Base-by-base conservation (phyloP, 64 coral and sea anemone species). In the Cladopsammia gracilis region DNA sequence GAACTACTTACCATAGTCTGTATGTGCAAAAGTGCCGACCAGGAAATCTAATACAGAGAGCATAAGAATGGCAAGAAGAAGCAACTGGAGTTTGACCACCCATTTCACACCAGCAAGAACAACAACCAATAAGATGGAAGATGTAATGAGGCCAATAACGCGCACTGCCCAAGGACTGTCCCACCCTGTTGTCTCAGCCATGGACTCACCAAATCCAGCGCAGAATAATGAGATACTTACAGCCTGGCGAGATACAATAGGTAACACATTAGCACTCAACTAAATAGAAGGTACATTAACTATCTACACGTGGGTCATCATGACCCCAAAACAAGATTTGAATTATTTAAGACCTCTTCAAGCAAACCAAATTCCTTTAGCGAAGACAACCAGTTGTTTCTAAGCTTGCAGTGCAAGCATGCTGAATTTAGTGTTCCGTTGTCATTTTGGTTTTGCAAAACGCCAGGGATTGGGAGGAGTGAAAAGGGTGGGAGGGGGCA, bases 81-180 rank as follows among this genome's bases (percentile, higher is more conserved):
- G 64, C 16, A 99, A 78, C 56, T 99, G 98, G 15, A 99, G 69
- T 72, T 99, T 99, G 23, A 99, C 98, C 8, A 99, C 98, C 98
- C 98, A 99, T 64, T 99, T 99, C 58, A 99, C 98, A 0, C 98
- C 98, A 58, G 98, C 98, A n/a, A 99, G 91, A 25, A 99, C 95
- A 19, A 99, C 95, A 5, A 93, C 25, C 47, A 99, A 59, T 23
- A 99, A 76, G 9, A 90, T 84, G 26, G 91, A 25, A 25, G 98
- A 92, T n/a, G 98, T 96, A 16, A 90, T 76, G 2, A 99, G 88
- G 46, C 94, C 98, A 48, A 99, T 99, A 19, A 93, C 88, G 7
- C 94, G 94, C 18, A 96, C 98, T 50, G 98, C 98, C 98, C 98
- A 99, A 56, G 87, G 59, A 74, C 78, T 87, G 10, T 99, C 94